A percentile compares a stretch with the other conserved stretches of the same genome.
These are phyloP conservation scores for Diarsia dahlii DNA, from an alignment of 2,888 invertebrate genomes.

Conservation along the genomic window DNA sequence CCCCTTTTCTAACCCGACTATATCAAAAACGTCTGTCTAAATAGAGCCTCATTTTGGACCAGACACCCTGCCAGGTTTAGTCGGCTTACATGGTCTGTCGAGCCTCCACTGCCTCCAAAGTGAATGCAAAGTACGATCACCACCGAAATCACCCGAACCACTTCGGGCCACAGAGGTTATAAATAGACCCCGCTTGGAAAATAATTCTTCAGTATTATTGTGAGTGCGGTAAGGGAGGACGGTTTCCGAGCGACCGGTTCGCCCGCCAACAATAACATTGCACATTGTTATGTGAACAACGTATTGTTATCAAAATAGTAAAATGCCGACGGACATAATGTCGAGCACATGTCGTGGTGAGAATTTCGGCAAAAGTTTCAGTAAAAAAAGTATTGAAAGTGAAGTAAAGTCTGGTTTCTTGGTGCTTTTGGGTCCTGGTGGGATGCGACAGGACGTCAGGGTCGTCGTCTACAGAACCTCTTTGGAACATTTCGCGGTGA, in stretches of 20 bases:
- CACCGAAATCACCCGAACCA: constrained; percentile 74
- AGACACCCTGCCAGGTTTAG: constrained; percentile 59
- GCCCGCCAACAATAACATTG: constrained; percentile 69
- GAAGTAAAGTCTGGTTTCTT: constrained; percentile 92
- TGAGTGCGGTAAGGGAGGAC: constrained; percentile 63
- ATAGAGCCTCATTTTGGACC: constrained; percentile 19
- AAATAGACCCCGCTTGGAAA: constrained; percentile 76
- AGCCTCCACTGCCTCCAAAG: constrained; percentile 73
- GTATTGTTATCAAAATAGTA: constrained; percentile 74
- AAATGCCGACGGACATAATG: constrained; percentile 85
- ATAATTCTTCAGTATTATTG: constrained; percentile 76
- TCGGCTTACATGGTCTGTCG: constrained; percentile 62
- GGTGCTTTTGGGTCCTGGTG: constrained; percentile 90
- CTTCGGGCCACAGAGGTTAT: constrained; percentile 76
- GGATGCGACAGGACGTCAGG: constrained; percentile 91
- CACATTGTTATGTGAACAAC: constrained; percentile 73
- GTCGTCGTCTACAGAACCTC: constrained; percentile 92
- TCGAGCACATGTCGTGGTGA: constrained; percentile 76
- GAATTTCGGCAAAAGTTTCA: constrained; percentile 81
- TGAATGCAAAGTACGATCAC: constrained; percentile 82
- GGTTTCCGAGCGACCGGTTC: constrained; percentile 60
- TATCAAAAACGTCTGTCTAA: constrained; percentile 22
- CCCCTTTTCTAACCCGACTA: constrained; percentile 54
- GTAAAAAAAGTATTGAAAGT: constrained; percentile 84
- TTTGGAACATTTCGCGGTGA: constrained; percentile 92